Conservation (phyloP, 2,113 vertebrate genomes). For the Oriolus oriolus region DNA sequence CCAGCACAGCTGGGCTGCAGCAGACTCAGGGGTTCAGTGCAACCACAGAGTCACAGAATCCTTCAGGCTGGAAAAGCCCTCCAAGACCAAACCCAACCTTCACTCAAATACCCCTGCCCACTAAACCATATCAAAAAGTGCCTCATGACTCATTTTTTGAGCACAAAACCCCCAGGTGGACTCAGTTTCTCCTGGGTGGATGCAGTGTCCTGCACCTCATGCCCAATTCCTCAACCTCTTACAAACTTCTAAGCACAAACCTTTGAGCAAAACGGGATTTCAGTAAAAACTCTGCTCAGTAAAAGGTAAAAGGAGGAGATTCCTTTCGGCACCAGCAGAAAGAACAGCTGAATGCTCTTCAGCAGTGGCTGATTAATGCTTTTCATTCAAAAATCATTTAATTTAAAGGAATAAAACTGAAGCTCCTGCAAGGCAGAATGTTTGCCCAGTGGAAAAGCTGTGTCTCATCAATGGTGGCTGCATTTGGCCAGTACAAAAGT, state of each 20-base stretch:
- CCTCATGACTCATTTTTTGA: fast-evolving
- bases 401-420: not conserved
- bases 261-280: not conserved
- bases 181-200: not conserved
- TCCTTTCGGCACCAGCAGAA: not conserved
- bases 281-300: not conserved
- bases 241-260: not conserved
- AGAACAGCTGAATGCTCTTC: not conserved
- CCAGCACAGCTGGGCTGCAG: not conserved
- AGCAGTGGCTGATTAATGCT: not conserved
- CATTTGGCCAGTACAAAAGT: not conserved
- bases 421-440: not conserved
- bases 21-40: not conserved
- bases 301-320: not conserved
- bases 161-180: not conserved
- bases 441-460: not conserved
- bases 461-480: not conserved
- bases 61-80: not conserved
- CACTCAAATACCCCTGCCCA: not conserved
- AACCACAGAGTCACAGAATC: not conserved
- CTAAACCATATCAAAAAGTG: not conserved
- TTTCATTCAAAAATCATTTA: not conserved
- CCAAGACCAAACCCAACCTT: not conserved
- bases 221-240: not conserved
- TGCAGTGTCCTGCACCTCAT: not conserved